Base-by-base conservation (phyloP, 2,113 vertebrate genomes). In the Lampris incognitus region DNA sequence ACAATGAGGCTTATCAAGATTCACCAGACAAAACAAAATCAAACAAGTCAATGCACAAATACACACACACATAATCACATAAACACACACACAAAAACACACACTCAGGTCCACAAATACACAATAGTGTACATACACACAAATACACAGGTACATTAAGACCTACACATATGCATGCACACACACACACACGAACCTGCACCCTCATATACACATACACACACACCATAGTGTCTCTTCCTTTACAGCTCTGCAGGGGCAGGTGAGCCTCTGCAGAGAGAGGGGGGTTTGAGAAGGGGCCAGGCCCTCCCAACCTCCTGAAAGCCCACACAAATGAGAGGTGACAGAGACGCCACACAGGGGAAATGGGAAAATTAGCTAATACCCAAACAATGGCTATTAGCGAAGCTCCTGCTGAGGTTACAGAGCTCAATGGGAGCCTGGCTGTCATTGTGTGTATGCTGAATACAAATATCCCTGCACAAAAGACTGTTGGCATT, bases 381-480 rank as follows among this genome's bases (percentile, higher is more conserved):
- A 89, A 89, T 82, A 79, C 83, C 80, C 81, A 78, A 79, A 87
- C 84, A 85, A 86, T 57, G 56, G 76, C 64, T 74, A 74, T 79
- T 69, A 46, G 61, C n/a, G 56, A 59, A n/a, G 72, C 86, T 85
- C 78, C 63, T 51, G 39, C 76, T 69, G 61, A 56, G 61, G 72
- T 67, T 72, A 85, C 87, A 90, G 74, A 82, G 84, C 66, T 51
- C 9, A 39, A 71, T 72, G 81, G 62, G 82, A 74, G 85, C 82
- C 9, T 79, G 46, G 10, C 68, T 58, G 61, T 61, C 68, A 62
- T 62, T 80, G 74, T 72, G 46, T 38, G 49, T 56, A 66, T 76
- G 83, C 60, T 58, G 72, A 52, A 81, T 74, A 71, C 68, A 79
- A 56, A 76, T 77, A 44, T 78, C 39, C 4, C 49, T 56, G 63